Base-by-base conservation (phyloP, 2,888 invertebrate genomes). In the Hermaeophaga mercurialis region DNA sequence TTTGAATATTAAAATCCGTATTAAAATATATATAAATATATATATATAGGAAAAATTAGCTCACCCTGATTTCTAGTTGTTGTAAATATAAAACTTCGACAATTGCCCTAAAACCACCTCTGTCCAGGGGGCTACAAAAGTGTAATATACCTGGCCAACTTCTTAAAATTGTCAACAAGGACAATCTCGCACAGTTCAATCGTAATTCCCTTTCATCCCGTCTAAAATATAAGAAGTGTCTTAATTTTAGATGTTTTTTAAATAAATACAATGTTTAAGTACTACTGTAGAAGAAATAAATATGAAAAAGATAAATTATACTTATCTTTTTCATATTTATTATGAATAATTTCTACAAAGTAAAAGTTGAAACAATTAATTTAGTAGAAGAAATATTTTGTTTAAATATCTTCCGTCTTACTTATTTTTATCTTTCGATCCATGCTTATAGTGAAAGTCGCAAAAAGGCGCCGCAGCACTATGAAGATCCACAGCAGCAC, bases 381-480 rank as follows among this genome's bases (percentile, higher is more conserved):
- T n/a, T n/a, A n/a, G n/a, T n/a, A n/a, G n/a, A n/a, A n/a, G n/a
- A n/a, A n/a, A n/a, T n/a, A n/a, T n/a, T n/a, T n/a, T n/a, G n/a
- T n/a, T n/a, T n/a, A n/a, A n/a, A n/a, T n/a, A n/a, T n/a, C n/a
- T n/a, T n/a, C 12, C 12, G 31, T 36, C 53, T 62, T 74, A 88
- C 89, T 87, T 87, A 77, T 84, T 86, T 67, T 85, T 84, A 71
- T 88, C 87, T 73, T 85, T 85, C 69, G 88, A 89, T 17, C 85
- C 85, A 54, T 87, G 82, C 59, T 87, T 81, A 74, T 87, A 86
- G 74, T 94, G 93, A 73, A 93, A 89, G 78, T 96, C 96, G 71
- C 96, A 95, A 75, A 96, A 94, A 0, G 96, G 96, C 11, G 96
- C 94, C 55, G 94, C 88, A 44, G 98, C 83, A 76, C 90, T 90